phyloP scores from a whole-genome alignment of 2,888 invertebrate genomes.

The Xanthia togata region DNA sequence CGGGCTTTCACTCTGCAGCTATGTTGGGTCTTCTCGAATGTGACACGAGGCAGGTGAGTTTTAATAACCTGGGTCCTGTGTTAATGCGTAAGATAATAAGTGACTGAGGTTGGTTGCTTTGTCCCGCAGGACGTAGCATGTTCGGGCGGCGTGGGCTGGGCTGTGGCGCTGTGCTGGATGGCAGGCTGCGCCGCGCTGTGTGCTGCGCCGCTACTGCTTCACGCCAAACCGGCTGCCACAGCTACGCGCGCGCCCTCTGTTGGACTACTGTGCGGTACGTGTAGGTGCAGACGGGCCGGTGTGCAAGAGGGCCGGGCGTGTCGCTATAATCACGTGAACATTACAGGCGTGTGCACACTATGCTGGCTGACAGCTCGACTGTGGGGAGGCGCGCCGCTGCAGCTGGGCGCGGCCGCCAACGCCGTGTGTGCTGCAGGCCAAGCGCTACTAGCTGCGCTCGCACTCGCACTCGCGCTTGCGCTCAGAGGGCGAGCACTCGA shows the following conservation, averaged over 20 bases:
- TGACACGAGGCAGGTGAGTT: slow-evolving; percentile 81
- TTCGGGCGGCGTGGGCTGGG: slow-evolving; percentile 91
- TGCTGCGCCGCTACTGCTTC: slow-evolving; percentile 93
- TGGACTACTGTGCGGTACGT: slow-evolving; percentile 92
- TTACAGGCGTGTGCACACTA: too few relatives aligned
- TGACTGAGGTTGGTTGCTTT: not conserved
- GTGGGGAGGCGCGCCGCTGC: too few relatives aligned
- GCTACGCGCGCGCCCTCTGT: slow-evolving; percentile 92
- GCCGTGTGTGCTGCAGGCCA: too few relatives aligned
- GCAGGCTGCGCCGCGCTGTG: slow-evolving; percentile 93
- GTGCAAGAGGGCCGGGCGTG: not conserved
- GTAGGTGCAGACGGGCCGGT: not conserved
- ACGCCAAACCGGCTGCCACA: slow-evolving; percentile 92
- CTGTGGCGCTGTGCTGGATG: slow-evolving; percentile 93
- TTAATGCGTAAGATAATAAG: too few relatives aligned
- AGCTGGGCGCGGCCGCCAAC: too few relatives aligned
- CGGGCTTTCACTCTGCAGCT: slow-evolving; percentile 84
- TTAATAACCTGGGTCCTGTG: not conserved
- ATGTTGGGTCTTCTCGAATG: slow-evolving; percentile 82
- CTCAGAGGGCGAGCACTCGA: too few relatives aligned
- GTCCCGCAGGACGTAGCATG: slow-evolving; percentile 80
- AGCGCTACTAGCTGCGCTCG: too few relatives aligned
- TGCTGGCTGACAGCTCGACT: too few relatives aligned
- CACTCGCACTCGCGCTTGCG: too few relatives aligned
- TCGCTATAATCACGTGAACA: too few relatives aligned